phyloP scores from a whole-genome alignment of 2,113 vertebrate species.

The Murina feae region DNA sequence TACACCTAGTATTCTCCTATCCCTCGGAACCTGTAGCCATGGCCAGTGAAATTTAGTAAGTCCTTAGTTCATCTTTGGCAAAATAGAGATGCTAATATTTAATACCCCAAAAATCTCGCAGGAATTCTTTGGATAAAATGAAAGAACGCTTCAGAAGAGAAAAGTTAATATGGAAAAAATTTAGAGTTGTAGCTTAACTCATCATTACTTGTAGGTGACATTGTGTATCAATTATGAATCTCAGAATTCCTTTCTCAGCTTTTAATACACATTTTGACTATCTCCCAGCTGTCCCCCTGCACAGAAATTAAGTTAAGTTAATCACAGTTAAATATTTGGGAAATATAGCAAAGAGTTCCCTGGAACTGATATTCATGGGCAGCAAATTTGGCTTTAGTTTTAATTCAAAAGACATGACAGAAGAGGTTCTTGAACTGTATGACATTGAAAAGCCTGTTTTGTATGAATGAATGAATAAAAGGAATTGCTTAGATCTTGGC shows the following conservation, averaged over 20 bases:
- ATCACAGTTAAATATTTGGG: background rate
- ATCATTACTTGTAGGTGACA: background rate
- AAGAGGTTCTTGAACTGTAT: background rate
- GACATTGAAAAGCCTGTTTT: background rate
- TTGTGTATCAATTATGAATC: background rate
- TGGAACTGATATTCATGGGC: background rate
- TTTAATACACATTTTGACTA: background rate
- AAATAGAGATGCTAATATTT: background rate
- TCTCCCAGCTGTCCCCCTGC: background rate
- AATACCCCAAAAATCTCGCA: background rate
- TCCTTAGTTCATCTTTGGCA: background rate
- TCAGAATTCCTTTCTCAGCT: background rate
- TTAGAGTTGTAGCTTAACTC: background rate
- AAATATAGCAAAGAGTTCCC: background rate
- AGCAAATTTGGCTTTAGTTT: background rate
- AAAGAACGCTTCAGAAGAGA: background rate
- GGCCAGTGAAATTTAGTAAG: background rate
- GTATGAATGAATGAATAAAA: background rate
- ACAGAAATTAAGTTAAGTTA: conserved; percentile 4
- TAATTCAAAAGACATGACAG: background rate
- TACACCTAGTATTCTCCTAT: background rate
- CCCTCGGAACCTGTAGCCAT: background rate
- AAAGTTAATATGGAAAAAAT: conserved; percentile 11
- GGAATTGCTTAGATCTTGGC: background rate
- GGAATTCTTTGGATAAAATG: conserved; percentile 12